Evolutionary conservation across 2,888 invertebrate species (phyloP).

Genomic region (Merodon equestris): DNA sequence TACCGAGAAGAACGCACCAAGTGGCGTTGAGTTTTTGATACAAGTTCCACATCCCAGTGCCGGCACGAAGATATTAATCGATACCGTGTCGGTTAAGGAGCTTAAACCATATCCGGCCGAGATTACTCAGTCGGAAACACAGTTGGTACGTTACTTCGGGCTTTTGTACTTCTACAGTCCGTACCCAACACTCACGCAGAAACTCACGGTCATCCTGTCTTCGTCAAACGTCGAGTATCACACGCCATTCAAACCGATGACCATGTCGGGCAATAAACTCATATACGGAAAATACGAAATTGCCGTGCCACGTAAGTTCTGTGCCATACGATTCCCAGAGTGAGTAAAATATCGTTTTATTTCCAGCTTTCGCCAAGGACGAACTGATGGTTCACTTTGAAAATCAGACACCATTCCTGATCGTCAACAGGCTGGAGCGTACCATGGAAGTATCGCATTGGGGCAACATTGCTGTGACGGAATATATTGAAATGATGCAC

Average conservation of each 20-base stretch:
- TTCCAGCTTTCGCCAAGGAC: constrained; percentile 80
- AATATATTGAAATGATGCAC: constrained; percentile 94
- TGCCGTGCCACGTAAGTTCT: constrained; percentile 78
- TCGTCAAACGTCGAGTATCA: constrained; percentile 90
- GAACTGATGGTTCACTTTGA: constrained; percentile 93
- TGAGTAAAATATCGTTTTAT: background rate
- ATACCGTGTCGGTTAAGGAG: constrained; percentile 87
- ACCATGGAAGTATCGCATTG: constrained; percentile 98
- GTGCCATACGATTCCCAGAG: too few relatives aligned
- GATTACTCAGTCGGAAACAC: constrained; percentile 95
- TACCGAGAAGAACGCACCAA: constrained; percentile 80
- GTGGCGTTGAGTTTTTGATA: constrained; percentile 82
- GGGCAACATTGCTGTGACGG: constrained; percentile 99
- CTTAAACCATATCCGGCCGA: constrained; percentile 91
- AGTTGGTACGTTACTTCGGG: constrained; percentile 92
- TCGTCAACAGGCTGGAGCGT: constrained; percentile 92
- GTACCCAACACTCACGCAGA: constrained; percentile 89
- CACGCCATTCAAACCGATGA: constrained; percentile 89
- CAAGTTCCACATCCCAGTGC: constrained; percentile 70
- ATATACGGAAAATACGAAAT: constrained; percentile 94
- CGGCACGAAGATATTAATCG: constrained; percentile 80
- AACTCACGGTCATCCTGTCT: constrained; percentile 87
- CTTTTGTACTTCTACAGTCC: constrained; percentile 91
- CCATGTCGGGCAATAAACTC: constrained; percentile 88
- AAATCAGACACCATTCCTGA: constrained; percentile 97